A percentile compares a stretch with the other conserved stretches of the same genome.
phyloP scores from a whole-genome alignment of 1,140 invertebrate genomes.

The Drosophila paulistorum region DNA sequence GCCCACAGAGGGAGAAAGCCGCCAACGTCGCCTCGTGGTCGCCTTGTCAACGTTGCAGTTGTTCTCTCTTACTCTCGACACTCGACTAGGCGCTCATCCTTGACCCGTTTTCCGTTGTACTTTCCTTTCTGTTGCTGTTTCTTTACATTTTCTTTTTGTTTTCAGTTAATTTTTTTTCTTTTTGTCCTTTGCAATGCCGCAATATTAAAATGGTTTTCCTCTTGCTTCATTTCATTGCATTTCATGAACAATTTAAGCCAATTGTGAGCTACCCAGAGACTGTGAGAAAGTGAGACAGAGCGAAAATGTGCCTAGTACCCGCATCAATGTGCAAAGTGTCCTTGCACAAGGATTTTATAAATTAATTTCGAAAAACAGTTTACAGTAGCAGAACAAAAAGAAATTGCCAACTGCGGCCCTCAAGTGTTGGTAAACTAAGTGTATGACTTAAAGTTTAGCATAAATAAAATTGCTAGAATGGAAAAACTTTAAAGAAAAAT shows the following conservation, averaged over 20 bases:
- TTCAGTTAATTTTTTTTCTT: neutral
- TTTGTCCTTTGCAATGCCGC: slow-evolving; percentile 58
- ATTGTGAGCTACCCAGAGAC: slow-evolving; percentile 49
- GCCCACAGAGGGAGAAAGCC: slow-evolving; percentile 26
- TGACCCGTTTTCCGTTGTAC: slow-evolving; percentile 59
- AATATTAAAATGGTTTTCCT: slow-evolving; percentile 78
- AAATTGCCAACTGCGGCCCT: slow-evolving; percentile 15
- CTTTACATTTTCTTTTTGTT: slow-evolving; percentile 12
- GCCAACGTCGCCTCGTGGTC: slow-evolving; percentile 19
- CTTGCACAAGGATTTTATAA: slow-evolving; percentile 63
- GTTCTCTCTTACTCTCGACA: slow-evolving; percentile 32
- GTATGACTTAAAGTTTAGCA: slow-evolving; percentile 9
- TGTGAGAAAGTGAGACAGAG: neutral
- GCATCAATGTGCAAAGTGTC: slow-evolving; percentile 36
- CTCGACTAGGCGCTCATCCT: slow-evolving; percentile 50
- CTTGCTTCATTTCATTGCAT: slow-evolving; percentile 80
- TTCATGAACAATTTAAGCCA: slow-evolving; percentile 81
- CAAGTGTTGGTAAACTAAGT: slow-evolving; percentile 4
- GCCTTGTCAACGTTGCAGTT: slow-evolving; percentile 55
- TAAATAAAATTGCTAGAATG: neutral
- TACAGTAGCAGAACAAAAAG: slow-evolving; percentile 40
- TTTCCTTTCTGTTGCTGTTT: slow-evolving; percentile 13
- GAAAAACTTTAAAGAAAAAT: slow-evolving; percentile 1
- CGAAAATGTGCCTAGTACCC: slow-evolving; percentile 23
- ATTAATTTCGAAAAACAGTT: slow-evolving; percentile 72